These are phyloP conservation scores for Pinna nobilis DNA, from an alignment of 1,140 invertebrate genomes.

Conservation along the genomic window DNA sequence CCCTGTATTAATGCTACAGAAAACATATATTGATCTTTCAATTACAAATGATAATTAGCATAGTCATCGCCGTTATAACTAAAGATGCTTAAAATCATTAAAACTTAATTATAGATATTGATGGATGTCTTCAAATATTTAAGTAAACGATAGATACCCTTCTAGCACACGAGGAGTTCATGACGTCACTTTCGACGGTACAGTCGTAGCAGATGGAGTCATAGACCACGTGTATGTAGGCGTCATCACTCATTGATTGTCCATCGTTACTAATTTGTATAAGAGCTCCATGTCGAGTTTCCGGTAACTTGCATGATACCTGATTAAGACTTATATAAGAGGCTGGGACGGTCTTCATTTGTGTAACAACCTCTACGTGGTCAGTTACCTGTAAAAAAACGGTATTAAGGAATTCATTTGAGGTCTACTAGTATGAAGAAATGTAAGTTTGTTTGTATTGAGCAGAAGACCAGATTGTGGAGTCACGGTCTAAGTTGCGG, in stretches of 20 bases:
- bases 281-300: constrained; percentile 26
- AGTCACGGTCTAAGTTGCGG: too few relatives aligned
- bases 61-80: too few relatives aligned
- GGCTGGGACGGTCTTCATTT: constrained; percentile 3
- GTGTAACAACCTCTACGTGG: not conserved
- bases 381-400: not conserved
- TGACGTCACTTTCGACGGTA: not conserved
- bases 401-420: too few relatives aligned
- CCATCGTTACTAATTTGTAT: constrained; percentile 36
- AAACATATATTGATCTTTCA: not conserved
- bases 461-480: too few relatives aligned
- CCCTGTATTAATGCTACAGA: not conserved
- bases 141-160: too few relatives aligned
- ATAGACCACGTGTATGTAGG: constrained; percentile 34
- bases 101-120: not conserved
- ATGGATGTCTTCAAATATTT: too few relatives aligned
- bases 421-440: too few relatives aligned
- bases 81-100: not conserved
- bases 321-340: constrained; percentile 33
- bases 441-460: not conserved
- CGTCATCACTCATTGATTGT: not conserved
- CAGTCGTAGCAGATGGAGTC: constrained; percentile 39
- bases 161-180: constrained; percentile 3
- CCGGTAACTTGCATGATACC: constrained; percentile 34
- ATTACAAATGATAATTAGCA: not conserved